Evolutionary conservation across 1,140 invertebrate species (phyloP).

Genomic region (Macrosteles quadrilineatus): DNA sequence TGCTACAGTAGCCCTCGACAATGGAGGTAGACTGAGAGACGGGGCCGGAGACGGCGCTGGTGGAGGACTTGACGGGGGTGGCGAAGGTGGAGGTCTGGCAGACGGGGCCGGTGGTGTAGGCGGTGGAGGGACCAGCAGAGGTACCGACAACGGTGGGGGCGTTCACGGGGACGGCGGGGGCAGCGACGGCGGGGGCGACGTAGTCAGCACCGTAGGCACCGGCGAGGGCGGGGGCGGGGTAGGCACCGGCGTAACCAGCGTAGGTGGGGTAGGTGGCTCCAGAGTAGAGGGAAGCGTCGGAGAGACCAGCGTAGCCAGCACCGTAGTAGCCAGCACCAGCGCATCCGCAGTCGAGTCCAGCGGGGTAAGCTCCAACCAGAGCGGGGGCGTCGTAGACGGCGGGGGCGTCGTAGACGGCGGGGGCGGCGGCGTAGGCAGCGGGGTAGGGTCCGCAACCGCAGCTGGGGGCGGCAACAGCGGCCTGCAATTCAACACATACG

Average conservation of each 20-base stretch:
- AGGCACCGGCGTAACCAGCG: background rate
- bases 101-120: background rate
- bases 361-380: background rate
- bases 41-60: background rate
- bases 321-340: background rate
- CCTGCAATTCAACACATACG: too few relatives aligned
- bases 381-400: background rate
- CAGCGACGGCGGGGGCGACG: background rate
- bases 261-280: too few relatives aligned
- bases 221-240: background rate
- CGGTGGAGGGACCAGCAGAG: background rate
- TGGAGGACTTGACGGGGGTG: background rate
- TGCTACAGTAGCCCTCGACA: background rate
- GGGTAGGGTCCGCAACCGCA: too few relatives aligned
- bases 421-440: background rate
- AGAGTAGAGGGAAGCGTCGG: too few relatives aligned
- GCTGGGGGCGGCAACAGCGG: too few relatives aligned
- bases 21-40: background rate
- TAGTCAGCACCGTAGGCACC: background rate
- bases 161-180: background rate
- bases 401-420: background rate
- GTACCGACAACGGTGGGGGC: background rate
- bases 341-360: background rate
- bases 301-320: too few relatives aligned
- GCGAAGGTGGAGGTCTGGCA: slow-evolving; percentile 15